phyloP scores from a whole-genome alignment of 1,140 invertebrate genomes.

The Diorhabda sublineata region DNA sequence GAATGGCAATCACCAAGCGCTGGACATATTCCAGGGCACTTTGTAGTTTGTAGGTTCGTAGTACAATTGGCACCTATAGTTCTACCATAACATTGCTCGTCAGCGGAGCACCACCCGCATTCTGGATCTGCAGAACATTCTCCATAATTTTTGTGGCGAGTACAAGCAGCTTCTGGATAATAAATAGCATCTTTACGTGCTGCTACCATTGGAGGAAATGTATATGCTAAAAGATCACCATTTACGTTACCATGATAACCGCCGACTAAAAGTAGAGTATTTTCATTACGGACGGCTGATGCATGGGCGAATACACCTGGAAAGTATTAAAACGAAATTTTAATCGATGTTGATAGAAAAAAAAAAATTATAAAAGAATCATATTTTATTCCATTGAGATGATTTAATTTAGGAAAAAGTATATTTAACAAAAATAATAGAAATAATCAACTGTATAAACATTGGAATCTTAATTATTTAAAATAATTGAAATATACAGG shows the following conservation, averaged over 20 bases:
- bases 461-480: constrained; percentile 2
- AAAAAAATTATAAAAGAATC: neutral
- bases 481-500: neutral
- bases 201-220: constrained; percentile 70
- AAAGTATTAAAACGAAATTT: neutral
- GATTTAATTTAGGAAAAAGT: too few relatives aligned
- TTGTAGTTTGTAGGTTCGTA: constrained; percentile 80
- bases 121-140: constrained; percentile 85
- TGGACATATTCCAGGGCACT: constrained; percentile 85
- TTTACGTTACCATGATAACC: constrained; percentile 92
- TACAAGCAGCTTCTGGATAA: constrained; percentile 69
- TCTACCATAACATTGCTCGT: constrained; percentile 74
- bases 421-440: neutral
- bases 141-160: constrained; percentile 65
- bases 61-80: constrained; percentile 78
- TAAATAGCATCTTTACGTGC: constrained; percentile 56
- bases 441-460: neutral
- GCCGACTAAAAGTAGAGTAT: constrained; percentile 79
- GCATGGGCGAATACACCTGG: constrained; percentile 78
- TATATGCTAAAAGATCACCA: constrained; percentile 72
- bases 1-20: constrained; percentile 83
- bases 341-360: neutral
- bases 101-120: constrained; percentile 86
- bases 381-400: neutral
- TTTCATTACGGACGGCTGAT: constrained; percentile 72